Evolutionary conservation across 2,113 vertebrate species (phyloP).

Genomic region (Silurus glanis): DNA sequence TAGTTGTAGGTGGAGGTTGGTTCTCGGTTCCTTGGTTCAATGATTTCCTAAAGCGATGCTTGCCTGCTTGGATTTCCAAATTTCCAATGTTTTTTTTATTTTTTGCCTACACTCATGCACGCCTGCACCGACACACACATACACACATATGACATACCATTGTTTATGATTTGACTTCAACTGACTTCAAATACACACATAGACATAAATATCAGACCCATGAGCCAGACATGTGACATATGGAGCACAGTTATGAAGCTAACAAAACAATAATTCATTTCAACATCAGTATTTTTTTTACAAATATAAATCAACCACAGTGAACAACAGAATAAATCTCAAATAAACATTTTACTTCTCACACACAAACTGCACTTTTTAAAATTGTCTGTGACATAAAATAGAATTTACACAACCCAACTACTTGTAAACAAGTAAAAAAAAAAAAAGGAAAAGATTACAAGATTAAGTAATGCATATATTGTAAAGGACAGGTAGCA

Average conservation of each 20-base stretch:
- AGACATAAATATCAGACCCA: slow-evolving; percentile 11
- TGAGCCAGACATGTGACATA: background rate
- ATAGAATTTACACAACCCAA: no score
- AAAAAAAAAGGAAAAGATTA: no score
- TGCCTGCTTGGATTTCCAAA: background rate
- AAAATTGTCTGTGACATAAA: no score
- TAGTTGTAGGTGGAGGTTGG: background rate
- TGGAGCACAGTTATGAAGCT: background rate
- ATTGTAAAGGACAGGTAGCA: no score
- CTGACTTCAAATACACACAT: slow-evolving; percentile 4
- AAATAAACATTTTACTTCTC: no score
- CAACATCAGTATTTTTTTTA: background rate
- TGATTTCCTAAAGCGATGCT: slow-evolving; percentile 39
- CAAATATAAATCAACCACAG: background rate
- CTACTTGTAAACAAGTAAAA: no score
- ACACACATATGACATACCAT: background rate
- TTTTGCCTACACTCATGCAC: background rate
- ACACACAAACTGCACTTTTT: no score
- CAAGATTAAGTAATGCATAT: no score
- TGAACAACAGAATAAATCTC: background rate
- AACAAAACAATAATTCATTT: background rate
- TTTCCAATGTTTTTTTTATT: background rate
- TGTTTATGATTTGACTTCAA: slow-evolving; percentile 1
- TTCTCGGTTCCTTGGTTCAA: slow-evolving; percentile 25
- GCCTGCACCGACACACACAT: background rate